phyloP scores from a whole-genome alignment of 1,140 invertebrate genomes.

The Trinorchestia longiramus region DNA sequence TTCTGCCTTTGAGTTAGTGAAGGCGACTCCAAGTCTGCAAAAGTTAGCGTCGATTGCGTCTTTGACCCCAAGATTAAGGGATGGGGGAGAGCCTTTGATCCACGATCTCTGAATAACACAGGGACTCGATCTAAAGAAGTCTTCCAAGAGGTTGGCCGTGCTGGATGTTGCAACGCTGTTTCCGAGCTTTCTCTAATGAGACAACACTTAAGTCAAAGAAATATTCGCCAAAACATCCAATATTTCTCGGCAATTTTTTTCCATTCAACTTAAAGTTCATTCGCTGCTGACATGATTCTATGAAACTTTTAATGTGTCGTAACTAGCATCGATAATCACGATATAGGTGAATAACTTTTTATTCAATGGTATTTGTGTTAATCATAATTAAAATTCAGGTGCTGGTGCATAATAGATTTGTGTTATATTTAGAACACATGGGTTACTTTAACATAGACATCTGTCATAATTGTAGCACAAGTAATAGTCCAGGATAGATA shows the following conservation, averaged over 20 bases:
- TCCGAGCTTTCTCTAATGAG: background rate
- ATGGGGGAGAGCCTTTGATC: background rate
- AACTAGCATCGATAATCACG: no score
- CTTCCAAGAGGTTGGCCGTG: background rate
- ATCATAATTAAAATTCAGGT: no score
- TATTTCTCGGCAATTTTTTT: background rate
- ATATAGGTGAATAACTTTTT: no score
- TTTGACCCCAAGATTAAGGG: background rate
- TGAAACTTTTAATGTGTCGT: no score
- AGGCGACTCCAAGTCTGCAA: background rate
- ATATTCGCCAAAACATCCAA: background rate
- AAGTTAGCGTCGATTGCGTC: conserved; percentile 33
- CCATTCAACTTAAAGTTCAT: background rate
- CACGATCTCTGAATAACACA: conserved; percentile 7
- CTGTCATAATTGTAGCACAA: no score
- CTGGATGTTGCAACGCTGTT: background rate
- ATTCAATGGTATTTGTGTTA: no score
- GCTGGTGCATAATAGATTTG: no score
- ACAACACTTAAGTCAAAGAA: background rate
- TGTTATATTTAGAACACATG: no score
- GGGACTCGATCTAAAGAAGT: conserved; percentile 6
- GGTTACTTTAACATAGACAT: no score
- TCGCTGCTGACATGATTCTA: background rate
- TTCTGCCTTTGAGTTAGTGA: conserved; percentile 49
- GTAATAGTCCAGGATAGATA: no score